Evolutionary conservation across 2,888 invertebrate species (phyloP), one percentile per base, ranked within the genome.

Genomic region (Stenchaetothrips biformis): DNA sequence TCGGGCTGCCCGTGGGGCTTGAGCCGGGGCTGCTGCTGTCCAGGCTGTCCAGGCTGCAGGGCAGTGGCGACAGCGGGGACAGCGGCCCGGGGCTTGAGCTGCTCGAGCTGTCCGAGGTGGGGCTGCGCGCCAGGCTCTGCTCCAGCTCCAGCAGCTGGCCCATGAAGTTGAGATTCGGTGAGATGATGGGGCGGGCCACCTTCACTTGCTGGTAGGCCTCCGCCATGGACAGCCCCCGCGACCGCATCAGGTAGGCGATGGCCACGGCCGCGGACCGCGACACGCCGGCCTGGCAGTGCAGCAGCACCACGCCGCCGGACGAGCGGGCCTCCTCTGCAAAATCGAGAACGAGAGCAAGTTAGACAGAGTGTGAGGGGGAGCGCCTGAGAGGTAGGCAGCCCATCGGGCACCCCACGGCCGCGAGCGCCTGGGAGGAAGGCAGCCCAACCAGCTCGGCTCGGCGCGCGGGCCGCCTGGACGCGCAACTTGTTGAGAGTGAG

Each of bases 271-370:
- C 96, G 83, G 97, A 97, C 83, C 97, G 91, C 80, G 97, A 97
- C 79, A 98, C 95, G 80, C 98, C 98, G 79, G 97, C 97, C 85
- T 97, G 97, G 87, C 98, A 98, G 88, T 98, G 98, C 82, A 98
- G 93, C 85, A 98, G 89, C 74, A 97, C 95, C 85, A 92, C 91
- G 85, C 88, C 91, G 84, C 89, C 93, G 81, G 86, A 90, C 88
- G 90, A 92, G 87, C 92, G 89, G 78, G 92, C 93, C 86, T 92
- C 91, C 86, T 93, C 93, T 93, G 90, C 25, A 90, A 90, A 82
- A 85, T 83, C 83, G 84, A 84, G 84, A 82, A 80, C 79, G 4
- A 0, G 79, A 62, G 67, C 67, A 25, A 1, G 25, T 25, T 25
- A 59, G 59, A 59, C n/a, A n/a, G n/a, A n/a, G n/a, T n/a, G n/a